phyloP scores from a whole-genome alignment of 2,888 invertebrate species.

The Heliothis peltigera region DNA sequence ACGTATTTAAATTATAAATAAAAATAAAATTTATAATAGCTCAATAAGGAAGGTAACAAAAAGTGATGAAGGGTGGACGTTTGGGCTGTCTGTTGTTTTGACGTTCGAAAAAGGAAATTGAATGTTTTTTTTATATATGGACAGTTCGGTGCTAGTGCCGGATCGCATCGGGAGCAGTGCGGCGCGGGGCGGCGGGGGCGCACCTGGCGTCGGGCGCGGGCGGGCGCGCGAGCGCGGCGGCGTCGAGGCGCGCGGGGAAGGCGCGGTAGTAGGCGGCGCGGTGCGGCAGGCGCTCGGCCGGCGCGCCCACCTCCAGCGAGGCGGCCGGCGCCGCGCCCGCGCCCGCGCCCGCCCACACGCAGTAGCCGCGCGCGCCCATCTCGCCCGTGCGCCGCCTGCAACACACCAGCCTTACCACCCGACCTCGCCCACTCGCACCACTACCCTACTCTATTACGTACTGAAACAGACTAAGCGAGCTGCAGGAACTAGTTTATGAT shows the following conservation, averaged over 20 bases:
- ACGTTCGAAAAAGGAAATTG: no score
- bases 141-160: not conserved
- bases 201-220: slow-evolving; percentile 83
- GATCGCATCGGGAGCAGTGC: slow-evolving; percentile 30
- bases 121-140: no score
- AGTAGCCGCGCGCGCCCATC: slow-evolving; percentile 82
- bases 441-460: no score
- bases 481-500: not conserved
- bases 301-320: slow-evolving; percentile 94
- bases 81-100: no score
- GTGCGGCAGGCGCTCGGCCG: slow-evolving; percentile 94
- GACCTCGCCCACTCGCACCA: not conserved
- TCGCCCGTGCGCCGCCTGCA: slow-evolving; percentile 85
- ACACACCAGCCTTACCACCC: slow-evolving; percentile 56
- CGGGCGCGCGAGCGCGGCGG: slow-evolving; percentile 82
- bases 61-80: no score
- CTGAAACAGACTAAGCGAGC: not conserved
- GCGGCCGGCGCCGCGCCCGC: slow-evolving; percentile 86
- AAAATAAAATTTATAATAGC: no score
- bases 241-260: slow-evolving; percentile 97
- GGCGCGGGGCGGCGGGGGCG: slow-evolving; percentile 61
- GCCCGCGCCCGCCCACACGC: slow-evolving; percentile 89
- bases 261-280: slow-evolving; percentile 93
- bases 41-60: no score
- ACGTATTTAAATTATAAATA: no score